Base-by-base conservation (phyloP, 1,140 invertebrate species). In the Apis florea region DNA sequence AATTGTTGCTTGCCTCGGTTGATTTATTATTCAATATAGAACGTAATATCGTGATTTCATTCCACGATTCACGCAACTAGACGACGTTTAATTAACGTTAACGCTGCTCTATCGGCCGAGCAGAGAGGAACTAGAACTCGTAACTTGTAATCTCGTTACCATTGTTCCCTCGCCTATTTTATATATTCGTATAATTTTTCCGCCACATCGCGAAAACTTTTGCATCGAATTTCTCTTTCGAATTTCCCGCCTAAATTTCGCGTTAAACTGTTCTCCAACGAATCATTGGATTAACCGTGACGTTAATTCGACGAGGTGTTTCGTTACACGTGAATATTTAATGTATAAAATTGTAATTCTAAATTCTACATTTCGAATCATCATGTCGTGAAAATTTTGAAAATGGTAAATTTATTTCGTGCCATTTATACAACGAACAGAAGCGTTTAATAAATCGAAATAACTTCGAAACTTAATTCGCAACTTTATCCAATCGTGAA, bases 21-120 rank as follows among this genome's bases (percentile, higher is more conserved):
- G 78, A 80, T 80, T 74, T 74, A 80, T 80, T 74, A 80, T 80
- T 80, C 78, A 58, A 58, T 64, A 47, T 63, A 51, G 61, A 80
- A 66, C 59, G 78, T 49, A 80, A 80, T 80, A 74, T 74, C 78
- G 4, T 56, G 61, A 80, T 80, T 80, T 74, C 70, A 12, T 80
- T 74, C 73, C 51, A 17, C 17, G 51, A 74, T 26, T 74, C 78
- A n/a, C 9, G 53, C n/a, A 66, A 31, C 70, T 66, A 73, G 26
- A 53, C 31, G 51, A 56, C 61, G 19, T 80, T 80, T 80, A 80
- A 74, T 80, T 80, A 80, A 66, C 61, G 70, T 56, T 80, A 56
- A 66, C 21, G 17, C 58, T 21, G 40, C 56, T 64, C 17, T 31
- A 56, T 66, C n/a, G 21, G 21, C 54, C 2, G 21, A 40, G 11